Evolutionary conservation across 2,113 vertebrate species (phyloP), one percentile per base, ranked within the genome.

Genomic region (Fulica atra): DNA sequence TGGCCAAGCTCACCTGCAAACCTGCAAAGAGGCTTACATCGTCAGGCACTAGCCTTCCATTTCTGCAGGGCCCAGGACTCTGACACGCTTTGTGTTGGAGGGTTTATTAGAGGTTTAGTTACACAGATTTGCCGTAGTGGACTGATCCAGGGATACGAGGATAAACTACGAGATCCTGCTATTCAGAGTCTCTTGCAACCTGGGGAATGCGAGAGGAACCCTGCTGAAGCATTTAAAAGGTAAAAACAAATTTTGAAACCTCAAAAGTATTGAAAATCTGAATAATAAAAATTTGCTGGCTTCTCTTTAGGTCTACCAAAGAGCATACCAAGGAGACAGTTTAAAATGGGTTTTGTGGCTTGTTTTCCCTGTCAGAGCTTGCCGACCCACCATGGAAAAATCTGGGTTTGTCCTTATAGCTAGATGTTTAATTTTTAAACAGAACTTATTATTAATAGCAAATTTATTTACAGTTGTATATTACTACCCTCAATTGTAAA

Each of bases 161-260:
- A 99, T 97, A 99, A 99, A 96, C 98, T 99, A 48, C 98, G 98
- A 38, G 99, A 99, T 68, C 98, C 99, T 35, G 98, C 98, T 11
- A 97, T 99, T 86, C 99, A 99, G 84, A 98, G 97, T 91, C 93
- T 98, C 26, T 92, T 99, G 95, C 98, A 99, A 78, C 98, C 98
- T 0, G 99, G 99, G 19, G 99, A 99, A 82, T 99, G 99, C 33
- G 99, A 99, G 97, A 98, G 99, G 97, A 99, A 99, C 97, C 99
- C 99, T 38, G 98, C 98, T 1, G 99, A 99, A 98, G 99, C 99
- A 5, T 99, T 99, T 98, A 99, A 99, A 98, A 99, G 99, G 99
- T 99, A 98, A 97, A 93, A 86, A 60, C 4, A 56, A 86, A 38
- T 24, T 44, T 0, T 16, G n/a, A 72, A 51, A 42, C 14, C 7